A percentile compares a stretch with the other conserved stretches of the same genome.
These are phyloP conservation scores for Lophius piscatorius DNA, from an alignment of 2,113 vertebrate genomes.

Conservation along the genomic window DNA sequence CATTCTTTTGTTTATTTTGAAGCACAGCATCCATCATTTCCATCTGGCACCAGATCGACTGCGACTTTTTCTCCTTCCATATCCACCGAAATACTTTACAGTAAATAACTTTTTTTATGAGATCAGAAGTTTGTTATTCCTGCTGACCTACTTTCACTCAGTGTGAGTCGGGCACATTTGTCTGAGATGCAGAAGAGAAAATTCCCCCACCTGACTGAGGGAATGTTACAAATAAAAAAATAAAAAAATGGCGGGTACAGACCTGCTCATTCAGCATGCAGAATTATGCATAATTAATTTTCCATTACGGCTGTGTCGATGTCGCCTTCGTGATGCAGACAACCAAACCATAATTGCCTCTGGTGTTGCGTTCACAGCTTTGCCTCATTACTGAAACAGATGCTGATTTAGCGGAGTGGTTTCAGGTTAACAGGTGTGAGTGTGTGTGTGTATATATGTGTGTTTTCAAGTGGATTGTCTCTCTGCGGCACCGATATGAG, in stretches of 20 bases:
- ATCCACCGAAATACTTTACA: too few species aligned
- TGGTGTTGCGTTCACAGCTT: conserved; percentile 62
- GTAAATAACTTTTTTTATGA: too few species aligned
- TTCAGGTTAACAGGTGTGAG: conserved; percentile 63
- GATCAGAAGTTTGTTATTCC: too few species aligned
- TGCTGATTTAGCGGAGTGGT: conserved; percentile 63
- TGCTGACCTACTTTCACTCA: too few species aligned
- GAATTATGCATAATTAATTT: conserved; percentile 79
- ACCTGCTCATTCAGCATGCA: conserved; percentile 65
- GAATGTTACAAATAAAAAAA: conserved; percentile 10
- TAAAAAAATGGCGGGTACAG: conserved; percentile 33
- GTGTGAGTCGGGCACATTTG: too few species aligned
- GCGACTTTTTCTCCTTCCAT: too few species aligned
- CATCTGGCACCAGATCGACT: too few species aligned
- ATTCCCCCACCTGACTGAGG: conserved; percentile 21
- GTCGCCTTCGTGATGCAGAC: conserved; percentile 63
- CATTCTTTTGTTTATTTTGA: too few species aligned
- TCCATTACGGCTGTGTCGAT: conserved; percentile 74
- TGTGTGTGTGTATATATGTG: conserved; percentile 10
- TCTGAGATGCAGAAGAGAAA: too few species aligned
- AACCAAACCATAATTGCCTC: conserved; percentile 71
- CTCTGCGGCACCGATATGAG: neutral
- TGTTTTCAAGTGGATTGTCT: neutral
- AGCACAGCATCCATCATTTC: too few species aligned
- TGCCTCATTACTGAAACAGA: conserved; percentile 75